A percentile compares a stretch with the other conserved stretches of the same genome.
Evolutionary conservation across 2,888 invertebrate genomes (phyloP).

Genomic region (Rhagonycha fulva): DNA sequence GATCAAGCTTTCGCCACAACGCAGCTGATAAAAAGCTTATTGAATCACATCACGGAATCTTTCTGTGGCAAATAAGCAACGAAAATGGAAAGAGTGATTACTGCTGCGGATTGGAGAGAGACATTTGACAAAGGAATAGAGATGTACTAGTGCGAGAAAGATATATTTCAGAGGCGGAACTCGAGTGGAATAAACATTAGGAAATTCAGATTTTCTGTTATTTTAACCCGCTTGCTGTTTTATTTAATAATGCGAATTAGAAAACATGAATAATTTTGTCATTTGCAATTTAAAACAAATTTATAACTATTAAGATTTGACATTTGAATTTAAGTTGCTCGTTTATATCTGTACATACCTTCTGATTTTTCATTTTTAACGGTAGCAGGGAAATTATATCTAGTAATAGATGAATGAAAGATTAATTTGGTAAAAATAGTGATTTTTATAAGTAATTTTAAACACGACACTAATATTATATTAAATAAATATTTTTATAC

Average conservation of each 20-base stretch:
- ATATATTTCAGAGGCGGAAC: slow-evolving; percentile 29
- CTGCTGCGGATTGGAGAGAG: slow-evolving; percentile 26
- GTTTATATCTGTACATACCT: background rate
- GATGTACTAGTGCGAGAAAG: slow-evolving; percentile 24
- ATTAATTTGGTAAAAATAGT: no score
- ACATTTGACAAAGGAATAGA: slow-evolving; percentile 26
- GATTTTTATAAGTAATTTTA: no score
- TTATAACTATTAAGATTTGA: background rate
- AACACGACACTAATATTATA: no score
- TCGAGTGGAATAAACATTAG: slow-evolving; percentile 22
- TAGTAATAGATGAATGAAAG: no score
- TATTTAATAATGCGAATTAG: slow-evolving; percentile 29
- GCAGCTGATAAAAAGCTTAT: slow-evolving; percentile 49
- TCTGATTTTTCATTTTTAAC: no score
- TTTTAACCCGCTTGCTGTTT: slow-evolving; percentile 34
- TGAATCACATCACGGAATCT: slow-evolving; percentile 52
- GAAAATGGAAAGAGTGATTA: slow-evolving; percentile 37
- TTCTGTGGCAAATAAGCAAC: slow-evolving; percentile 41
- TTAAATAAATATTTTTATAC: no score
- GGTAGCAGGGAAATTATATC: no score
- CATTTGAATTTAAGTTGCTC: background rate
- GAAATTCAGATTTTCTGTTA: slow-evolving; percentile 35
- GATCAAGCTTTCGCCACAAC: slow-evolving; percentile 34
- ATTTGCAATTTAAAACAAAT: slow-evolving; percentile 3
- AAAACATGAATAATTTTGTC: slow-evolving; percentile 16